Evolutionary conservation across 2,113 vertebrate species (phyloP).

Genomic region (Tursiops truncatus): DNA sequence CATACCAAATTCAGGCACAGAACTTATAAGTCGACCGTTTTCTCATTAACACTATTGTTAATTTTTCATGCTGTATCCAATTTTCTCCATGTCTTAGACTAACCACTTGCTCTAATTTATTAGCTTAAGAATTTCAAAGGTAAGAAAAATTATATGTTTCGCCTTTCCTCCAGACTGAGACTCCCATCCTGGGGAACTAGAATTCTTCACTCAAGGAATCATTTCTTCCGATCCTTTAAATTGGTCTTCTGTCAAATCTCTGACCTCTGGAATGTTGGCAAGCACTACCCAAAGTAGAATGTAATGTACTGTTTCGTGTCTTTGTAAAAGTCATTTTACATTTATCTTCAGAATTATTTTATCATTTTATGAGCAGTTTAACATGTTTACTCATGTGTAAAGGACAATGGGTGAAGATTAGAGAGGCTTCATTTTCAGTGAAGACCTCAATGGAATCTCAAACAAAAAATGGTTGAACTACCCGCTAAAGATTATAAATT

Average conservation of each 20-base stretch:
- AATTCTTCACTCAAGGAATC: constrained; percentile 16
- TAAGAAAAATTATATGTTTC: constrained; percentile 41
- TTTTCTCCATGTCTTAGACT: constrained; percentile 58
- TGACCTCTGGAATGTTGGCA: constrained; percentile 9
- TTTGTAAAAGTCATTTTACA: constrained; percentile 72
- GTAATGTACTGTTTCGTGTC: constrained; percentile 59
- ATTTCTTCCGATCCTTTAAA: constrained; percentile 23
- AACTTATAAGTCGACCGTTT: constrained; percentile 25
- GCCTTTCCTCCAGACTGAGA: not conserved
- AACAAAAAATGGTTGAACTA: constrained; percentile 37
- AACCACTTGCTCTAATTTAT: constrained; percentile 67
- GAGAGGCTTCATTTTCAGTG: constrained; percentile 72
- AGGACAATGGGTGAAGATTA: constrained; percentile 69
- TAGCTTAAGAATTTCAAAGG: constrained; percentile 14
- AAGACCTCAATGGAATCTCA: constrained; percentile 57
- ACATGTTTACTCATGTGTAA: constrained; percentile 79
- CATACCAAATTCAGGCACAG: constrained; percentile 40
- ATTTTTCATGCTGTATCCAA: constrained; percentile 44
- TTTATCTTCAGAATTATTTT: constrained; percentile 68
- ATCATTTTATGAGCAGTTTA: constrained; percentile 70
- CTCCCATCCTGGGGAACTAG: not conserved
- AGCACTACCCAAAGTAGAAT: constrained; percentile 41
- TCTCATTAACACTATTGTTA: constrained; percentile 66
- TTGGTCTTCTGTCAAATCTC: constrained; percentile 43
- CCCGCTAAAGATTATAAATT: constrained; percentile 42